Base-by-base conservation (phyloP, 2,113 vertebrate species). In the Notothenia rossii region DNA sequence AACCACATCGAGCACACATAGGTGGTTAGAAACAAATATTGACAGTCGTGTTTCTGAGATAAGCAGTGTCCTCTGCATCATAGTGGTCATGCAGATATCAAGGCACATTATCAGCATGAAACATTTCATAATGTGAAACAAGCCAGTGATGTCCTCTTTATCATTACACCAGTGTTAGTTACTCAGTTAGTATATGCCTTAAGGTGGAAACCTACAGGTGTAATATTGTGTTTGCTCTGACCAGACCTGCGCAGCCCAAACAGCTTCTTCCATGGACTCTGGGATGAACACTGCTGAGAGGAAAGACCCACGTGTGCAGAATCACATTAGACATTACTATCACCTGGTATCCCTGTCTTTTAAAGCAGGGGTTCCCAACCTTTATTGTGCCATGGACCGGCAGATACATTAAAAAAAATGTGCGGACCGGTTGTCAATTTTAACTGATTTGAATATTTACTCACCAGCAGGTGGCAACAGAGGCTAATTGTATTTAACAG, bases 221-320 rank as follows among this genome's bases (percentile, higher is more conserved):
- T 81, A 81, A 92, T 91, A 91, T 80, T 93, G 89, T 94, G 92
- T 90, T 94, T 90, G 88, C 87, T 94, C 89, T 95, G 94, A 92
- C 92, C 88, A 85, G 94, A 95, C 93, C 90, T 95, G 92, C 90
- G 94, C 49, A 94, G 90, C 73, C 95, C 95, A 94, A 96, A 96
- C 65, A 96, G 92, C 91, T 96, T 96, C 94, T 93, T 96, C 95
- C 95, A 96, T 1, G 94, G 93, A 82, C 94, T 96, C 87, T 94
- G 94, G 74, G 89, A 86, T 20, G 94, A 62, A 71, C 89, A 89
- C 88, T 94, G 93, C 77, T 93, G 83, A 88, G 83, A 91, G 75
- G 80, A 87, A 89, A 91, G 66, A 89, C 61, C 87, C 72, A 55
- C 12, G 64, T 89, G 85, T 79, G 70, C 55, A 86, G 17, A 77